These are phyloP conservation scores for Stichopus chloronotus DNA, from an alignment of 35 echinoderm and acorn worm genomes.

Conservation along the genomic window DNA sequence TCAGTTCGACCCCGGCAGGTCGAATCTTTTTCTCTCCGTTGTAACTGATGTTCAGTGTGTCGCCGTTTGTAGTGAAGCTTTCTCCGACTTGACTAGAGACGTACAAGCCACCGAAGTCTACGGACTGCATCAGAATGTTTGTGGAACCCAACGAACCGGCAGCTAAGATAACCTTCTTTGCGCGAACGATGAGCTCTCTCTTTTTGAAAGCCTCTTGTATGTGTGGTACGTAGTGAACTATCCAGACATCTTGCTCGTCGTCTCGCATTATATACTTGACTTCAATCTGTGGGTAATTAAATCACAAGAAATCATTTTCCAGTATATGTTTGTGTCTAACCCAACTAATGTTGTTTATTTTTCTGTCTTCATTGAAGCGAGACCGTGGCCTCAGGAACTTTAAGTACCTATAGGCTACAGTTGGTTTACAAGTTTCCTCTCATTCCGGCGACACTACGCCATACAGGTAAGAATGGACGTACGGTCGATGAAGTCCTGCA, in stretches of 20 bases:
- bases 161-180: constrained; percentile 70
- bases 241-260: constrained; percentile 47
- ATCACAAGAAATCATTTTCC: background rate
- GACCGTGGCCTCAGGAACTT: background rate
- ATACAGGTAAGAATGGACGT: too few species aligned
- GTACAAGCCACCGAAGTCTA: constrained; percentile 44
- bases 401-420: background rate
- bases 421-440: too few species aligned
- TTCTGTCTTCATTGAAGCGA: background rate
- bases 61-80: constrained; percentile 76
- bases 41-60: constrained; percentile 80
- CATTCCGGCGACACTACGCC: too few species aligned
- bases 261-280: constrained; percentile 62
- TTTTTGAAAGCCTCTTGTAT: constrained; percentile 64
- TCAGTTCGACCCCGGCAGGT: constrained; percentile 54
- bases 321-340: too few species aligned
- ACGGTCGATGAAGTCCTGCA: too few species aligned
- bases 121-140: constrained; percentile 75
- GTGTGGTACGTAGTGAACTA: constrained; percentile 69
- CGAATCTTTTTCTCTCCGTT: constrained; percentile 72
- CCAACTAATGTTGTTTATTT: background rate
- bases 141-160: constrained; percentile 76
- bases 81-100: constrained; percentile 67
- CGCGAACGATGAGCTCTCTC: constrained; percentile 59
- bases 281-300: constrained; percentile 63